phyloP scores from a whole-genome alignment of 1,140 invertebrate species.

The Coelopa frigida region DNA sequence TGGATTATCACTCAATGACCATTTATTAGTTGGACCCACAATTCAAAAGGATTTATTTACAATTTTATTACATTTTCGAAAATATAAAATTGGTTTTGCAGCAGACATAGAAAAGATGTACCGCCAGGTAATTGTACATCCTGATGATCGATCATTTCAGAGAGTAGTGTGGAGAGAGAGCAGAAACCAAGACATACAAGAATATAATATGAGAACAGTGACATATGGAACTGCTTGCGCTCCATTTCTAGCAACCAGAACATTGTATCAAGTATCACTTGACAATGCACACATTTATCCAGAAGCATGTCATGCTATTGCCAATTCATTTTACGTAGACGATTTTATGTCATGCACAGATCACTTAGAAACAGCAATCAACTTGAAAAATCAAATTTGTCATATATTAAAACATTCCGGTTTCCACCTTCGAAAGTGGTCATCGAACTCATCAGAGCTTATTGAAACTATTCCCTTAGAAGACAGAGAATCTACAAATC shows the following conservation, averaged over 20 bases:
- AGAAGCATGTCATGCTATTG: neutral
- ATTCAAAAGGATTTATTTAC: constrained; percentile 19
- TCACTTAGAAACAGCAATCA: neutral
- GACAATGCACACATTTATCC: neutral
- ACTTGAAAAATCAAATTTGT: neutral
- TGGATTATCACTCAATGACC: constrained; percentile 30
- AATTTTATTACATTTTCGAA: constrained; percentile 12
- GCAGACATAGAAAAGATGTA: constrained; percentile 10
- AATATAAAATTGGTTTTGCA: neutral
- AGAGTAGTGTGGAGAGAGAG: neutral
- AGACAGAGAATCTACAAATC: neutral
- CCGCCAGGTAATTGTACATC: neutral
- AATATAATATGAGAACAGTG: constrained; percentile 5
- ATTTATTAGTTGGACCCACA: constrained; percentile 30
- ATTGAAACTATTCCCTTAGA: constrained; percentile 8
- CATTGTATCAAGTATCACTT: constrained; percentile 2
- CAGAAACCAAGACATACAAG: neutral
- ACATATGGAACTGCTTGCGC: constrained; percentile 6
- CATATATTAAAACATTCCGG: constrained; percentile 15
- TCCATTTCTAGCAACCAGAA: constrained; percentile 4
- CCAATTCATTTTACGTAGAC: constrained; percentile 8
- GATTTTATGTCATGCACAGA: constrained; percentile 6
- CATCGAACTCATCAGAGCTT: constrained; percentile 16
- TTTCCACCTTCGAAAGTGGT: constrained; percentile 26
- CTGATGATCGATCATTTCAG: neutral